Evolutionary conservation across 2,888 invertebrate genomes (phyloP).

Genomic region (Epinotia nisella): DNA sequence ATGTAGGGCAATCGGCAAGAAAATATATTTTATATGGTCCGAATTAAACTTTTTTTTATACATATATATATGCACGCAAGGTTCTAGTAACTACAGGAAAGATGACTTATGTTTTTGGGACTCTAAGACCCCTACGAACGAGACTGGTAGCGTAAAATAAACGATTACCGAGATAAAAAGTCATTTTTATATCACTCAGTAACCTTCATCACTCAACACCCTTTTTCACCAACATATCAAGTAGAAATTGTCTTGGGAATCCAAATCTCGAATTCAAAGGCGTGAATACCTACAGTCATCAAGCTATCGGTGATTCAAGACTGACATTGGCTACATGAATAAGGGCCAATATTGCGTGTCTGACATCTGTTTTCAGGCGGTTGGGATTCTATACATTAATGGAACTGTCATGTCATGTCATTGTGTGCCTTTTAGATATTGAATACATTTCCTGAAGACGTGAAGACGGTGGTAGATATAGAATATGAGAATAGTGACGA

Average conservation of each 20-base stretch:
- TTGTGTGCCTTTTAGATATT: slow-evolving; percentile 12
- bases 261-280: slow-evolving; percentile 1
- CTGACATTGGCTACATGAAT: neutral
- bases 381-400: neutral
- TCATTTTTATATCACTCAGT: neutral
- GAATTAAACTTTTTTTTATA: too few relatives aligned
- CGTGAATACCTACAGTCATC: neutral
- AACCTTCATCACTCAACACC: neutral
- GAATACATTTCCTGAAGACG: neutral
- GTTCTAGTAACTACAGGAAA: too few relatives aligned
- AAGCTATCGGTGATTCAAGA: neutral
- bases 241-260: neutral
- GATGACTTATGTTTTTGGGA: too few relatives aligned
- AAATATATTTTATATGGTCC: too few relatives aligned
- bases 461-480: neutral
- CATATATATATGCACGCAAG: too few relatives aligned
- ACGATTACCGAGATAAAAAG: neutral
- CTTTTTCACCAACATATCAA: neutral
- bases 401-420: slow-evolving; percentile 19
- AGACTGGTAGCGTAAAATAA: neutral
- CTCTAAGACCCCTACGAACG: neutral
- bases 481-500: neutral
- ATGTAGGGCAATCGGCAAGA: too few relatives aligned
- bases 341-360: neutral
- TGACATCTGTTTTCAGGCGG: neutral